Evolutionary conservation across 2,797 vertebrate genomes (phyloP).

Genomic region (Thunnus albacares): DNA sequence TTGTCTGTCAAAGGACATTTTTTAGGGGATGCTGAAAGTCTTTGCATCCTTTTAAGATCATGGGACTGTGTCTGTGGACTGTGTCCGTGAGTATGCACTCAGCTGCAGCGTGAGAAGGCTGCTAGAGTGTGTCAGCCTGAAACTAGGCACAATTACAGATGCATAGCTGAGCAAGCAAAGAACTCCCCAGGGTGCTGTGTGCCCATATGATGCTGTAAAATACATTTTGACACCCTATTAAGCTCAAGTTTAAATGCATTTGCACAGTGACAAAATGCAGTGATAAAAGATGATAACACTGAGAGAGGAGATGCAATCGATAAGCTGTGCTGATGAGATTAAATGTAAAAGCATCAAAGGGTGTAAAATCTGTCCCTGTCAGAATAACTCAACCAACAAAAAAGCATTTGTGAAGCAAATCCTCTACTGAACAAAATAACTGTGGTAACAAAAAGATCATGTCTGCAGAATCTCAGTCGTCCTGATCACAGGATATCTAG

Average conservation of each 20-base stretch:
- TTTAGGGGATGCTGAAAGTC: not conserved
- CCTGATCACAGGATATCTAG: not conserved
- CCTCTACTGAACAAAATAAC: no score
- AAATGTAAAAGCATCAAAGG: not conserved
- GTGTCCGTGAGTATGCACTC: not conserved
- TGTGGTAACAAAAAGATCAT: not conserved
- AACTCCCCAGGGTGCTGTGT: conserved; percentile 4
- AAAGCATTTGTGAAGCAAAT: not conserved
- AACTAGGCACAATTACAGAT: conserved; percentile 16
- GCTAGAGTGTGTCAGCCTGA: not conserved
- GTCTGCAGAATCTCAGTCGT: not conserved
- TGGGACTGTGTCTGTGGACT: conserved; percentile 23
- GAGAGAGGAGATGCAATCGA: not conserved
- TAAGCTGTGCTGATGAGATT: not conserved
- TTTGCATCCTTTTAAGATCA: not conserved
- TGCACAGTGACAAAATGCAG: not conserved
- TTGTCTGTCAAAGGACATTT: conserved; percentile 10
- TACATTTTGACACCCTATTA: conserved; percentile 13
- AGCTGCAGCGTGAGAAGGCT: not conserved
- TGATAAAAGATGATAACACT: not conserved
- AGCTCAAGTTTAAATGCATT: not conserved
- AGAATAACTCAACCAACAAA: not conserved
- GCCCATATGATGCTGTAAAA: conserved; percentile 4
- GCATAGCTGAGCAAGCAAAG: conserved; percentile 33
- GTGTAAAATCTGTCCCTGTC: not conserved